Evolutionary conservation across 2,888 invertebrate genomes (phyloP).

Genomic region (Tipula lateralis): DNA sequence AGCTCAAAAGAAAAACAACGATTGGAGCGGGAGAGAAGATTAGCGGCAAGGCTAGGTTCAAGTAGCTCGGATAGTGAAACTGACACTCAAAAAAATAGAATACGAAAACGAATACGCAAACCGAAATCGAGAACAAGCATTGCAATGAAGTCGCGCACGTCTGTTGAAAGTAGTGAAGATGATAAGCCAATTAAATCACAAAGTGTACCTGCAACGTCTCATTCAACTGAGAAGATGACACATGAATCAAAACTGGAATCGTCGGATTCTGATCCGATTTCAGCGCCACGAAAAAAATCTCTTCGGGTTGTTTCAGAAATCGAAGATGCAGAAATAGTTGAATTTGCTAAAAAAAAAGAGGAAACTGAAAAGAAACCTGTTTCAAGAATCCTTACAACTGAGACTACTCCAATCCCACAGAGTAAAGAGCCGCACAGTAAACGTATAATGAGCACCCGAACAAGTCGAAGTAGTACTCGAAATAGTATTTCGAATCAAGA

Average conservation of each 20-base stretch:
- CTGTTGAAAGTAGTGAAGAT: neutral
- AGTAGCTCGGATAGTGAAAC: constrained; percentile 54
- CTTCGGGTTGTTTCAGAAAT: neutral
- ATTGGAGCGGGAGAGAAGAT: constrained; percentile 42
- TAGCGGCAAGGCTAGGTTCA: constrained; percentile 43
- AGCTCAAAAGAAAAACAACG: constrained; percentile 48
- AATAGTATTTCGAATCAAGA: neutral
- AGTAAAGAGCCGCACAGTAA: neutral
- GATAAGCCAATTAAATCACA: constrained; percentile 36
- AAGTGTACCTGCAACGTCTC: neutral
- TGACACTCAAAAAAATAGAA: constrained; percentile 37
- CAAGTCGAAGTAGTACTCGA: neutral
- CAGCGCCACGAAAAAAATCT: neutral
- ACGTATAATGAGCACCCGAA: neutral
- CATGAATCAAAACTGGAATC: neutral
- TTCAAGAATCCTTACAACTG: neutral
- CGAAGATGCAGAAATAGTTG: neutral
- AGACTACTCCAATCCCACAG: neutral
- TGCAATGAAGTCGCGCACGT: neutral
- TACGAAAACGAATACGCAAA: constrained; percentile 40
- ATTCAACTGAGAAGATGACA: constrained; percentile 28
- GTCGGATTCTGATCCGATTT: constrained; percentile 41
- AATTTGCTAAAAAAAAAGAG: neutral
- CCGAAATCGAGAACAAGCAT: constrained; percentile 34
- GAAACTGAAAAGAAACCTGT: neutral